These are phyloP conservation scores for Andrena trimmerana DNA, from an alignment of 2,888 invertebrate genomes.

Conservation along the genomic window DNA sequence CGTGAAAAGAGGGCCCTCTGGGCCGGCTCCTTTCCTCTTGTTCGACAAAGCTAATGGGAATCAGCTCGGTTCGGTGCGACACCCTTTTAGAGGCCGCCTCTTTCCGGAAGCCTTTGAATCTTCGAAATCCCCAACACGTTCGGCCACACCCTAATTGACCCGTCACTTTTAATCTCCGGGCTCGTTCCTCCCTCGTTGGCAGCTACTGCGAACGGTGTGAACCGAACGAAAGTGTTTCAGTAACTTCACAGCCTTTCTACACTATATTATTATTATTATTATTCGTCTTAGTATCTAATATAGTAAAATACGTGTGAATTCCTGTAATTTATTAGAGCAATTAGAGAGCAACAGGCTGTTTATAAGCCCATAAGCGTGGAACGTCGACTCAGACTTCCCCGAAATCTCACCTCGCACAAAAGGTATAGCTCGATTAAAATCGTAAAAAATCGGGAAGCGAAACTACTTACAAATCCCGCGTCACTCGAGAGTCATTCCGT, in stretches of 20 bases:
- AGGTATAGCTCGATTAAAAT: too few relatives aligned
- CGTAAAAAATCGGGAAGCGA: too few relatives aligned
- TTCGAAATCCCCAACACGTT: conserved; percentile 27
- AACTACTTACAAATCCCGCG: neutral
- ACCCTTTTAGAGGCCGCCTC: conserved; percentile 15
- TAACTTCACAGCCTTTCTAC: neutral
- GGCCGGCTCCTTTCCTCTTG: neutral
- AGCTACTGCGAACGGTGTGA: conserved; percentile 24
- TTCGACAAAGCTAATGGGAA: conserved; percentile 42
- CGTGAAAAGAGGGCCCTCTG: neutral
- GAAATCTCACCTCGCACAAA: too few relatives aligned
- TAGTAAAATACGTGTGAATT: too few relatives aligned
- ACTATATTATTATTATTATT: too few relatives aligned
- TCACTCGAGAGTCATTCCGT: neutral
- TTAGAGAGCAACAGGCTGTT: too few relatives aligned
- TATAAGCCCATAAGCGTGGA: too few relatives aligned
- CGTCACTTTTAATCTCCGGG: conserved; percentile 51
- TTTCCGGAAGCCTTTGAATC: conserved; percentile 43
- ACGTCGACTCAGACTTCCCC: too few relatives aligned
- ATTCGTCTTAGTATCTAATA: too few relatives aligned
- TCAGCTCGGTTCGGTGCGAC: neutral
- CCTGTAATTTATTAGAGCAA: too few relatives aligned
- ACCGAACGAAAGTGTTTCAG: neutral
- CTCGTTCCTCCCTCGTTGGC: conserved; percentile 22
- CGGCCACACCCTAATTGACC: conserved; percentile 48